These are phyloP conservation scores for Hybognathus amarus DNA, from an alignment of 2,797 vertebrate species.

Conservation along the genomic window DNA sequence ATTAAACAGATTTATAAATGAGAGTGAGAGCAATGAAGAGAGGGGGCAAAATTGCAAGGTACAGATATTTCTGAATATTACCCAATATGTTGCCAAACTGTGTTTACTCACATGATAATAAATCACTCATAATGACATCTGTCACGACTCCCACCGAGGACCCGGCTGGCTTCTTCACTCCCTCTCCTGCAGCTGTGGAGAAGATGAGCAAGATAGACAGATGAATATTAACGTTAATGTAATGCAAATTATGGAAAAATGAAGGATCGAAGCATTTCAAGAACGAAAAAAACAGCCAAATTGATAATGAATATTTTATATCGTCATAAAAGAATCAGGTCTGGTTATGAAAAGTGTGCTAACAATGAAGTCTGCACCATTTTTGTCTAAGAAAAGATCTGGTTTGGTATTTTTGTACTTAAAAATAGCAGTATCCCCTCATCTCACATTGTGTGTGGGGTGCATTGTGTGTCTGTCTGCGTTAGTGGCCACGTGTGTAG, in stretches of 20 bases:
- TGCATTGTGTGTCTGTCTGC: constrained; percentile 38
- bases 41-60: background rate
- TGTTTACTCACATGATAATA: constrained; percentile 17
- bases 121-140: constrained; percentile 26
- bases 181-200: background rate
- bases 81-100: background rate
- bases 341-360: background rate
- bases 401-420: background rate
- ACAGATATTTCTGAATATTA: constrained; percentile 4
- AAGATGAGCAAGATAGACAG: constrained; percentile 43
- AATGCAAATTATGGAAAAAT: constrained; percentile 11
- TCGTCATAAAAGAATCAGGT: background rate
- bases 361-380: background rate
- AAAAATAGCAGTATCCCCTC: constrained; percentile 21
- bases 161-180: background rate
- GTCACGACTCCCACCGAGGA: background rate
- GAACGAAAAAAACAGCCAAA: background rate
- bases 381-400: constrained; percentile 1
- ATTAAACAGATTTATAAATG: background rate
- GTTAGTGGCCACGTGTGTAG: constrained; percentile 59
- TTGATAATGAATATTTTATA: background rate
- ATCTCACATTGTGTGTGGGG: constrained; percentile 21
- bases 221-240: background rate
- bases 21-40: constrained; percentile 1
- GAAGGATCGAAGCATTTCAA: constrained; percentile 1